phyloP scores from a whole-genome alignment of 2,797 vertebrate species.

The Ctenopoma multispine region DNA sequence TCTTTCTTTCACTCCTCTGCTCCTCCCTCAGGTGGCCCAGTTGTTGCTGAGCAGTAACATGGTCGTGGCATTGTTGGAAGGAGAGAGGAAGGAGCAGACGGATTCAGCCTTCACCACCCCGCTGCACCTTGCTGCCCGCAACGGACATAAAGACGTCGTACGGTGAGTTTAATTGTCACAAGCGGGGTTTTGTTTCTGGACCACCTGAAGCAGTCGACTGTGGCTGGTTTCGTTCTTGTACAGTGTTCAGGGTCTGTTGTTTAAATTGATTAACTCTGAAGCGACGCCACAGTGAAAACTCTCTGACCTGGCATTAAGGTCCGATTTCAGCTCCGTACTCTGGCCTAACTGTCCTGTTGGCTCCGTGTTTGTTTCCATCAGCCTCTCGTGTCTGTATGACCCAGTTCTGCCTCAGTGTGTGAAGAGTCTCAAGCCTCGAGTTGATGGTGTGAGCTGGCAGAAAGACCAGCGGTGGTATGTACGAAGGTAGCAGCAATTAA shows the following conservation, averaged over 20 bases:
- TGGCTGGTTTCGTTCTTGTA: too few relatives aligned
- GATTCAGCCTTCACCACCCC: constrained; percentile 94
- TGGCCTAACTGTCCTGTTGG: not conserved
- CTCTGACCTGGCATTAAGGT: too few relatives aligned
- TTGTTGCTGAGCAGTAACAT: constrained; percentile 95
- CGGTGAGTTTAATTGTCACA: constrained; percentile 75
- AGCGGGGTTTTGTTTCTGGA: too few relatives aligned
- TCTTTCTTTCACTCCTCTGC: not conserved
- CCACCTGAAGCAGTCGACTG: too few relatives aligned
- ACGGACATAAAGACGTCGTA: constrained; percentile 95
- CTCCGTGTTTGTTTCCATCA: not conserved
- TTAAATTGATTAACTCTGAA: too few relatives aligned
- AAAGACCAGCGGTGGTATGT: not conserved
- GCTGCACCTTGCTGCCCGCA: constrained; percentile 93
- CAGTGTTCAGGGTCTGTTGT: too few relatives aligned
- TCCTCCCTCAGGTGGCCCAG: constrained; percentile 89
- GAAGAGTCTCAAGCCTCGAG: not conserved
- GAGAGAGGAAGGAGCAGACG: constrained; percentile 90
- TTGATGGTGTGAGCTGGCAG: not conserved
- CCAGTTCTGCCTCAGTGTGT: not conserved
- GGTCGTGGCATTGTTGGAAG: constrained; percentile 92
- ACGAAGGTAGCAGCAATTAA: too few relatives aligned
- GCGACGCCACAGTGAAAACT: too few relatives aligned
- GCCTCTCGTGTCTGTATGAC: not conserved
- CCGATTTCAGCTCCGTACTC: not conserved